Evolutionary conservation across 2,888 invertebrate genomes (phyloP).

Genomic region (Fragum sueziense): DNA sequence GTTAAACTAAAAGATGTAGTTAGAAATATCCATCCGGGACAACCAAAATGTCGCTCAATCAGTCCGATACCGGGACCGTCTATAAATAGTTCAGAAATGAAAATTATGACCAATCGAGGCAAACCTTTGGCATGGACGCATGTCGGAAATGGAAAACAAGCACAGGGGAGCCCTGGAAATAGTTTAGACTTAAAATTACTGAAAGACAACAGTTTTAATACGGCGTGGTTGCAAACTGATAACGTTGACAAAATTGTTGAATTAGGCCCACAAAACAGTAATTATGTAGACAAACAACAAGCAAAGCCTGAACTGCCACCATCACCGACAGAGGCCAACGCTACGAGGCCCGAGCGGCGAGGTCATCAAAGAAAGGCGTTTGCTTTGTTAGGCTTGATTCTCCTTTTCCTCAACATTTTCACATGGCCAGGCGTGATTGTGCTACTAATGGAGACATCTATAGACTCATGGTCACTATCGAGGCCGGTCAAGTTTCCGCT

Average conservation of each 20-base stretch:
- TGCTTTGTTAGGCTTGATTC: slow-evolving; percentile 11
- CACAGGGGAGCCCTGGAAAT: background rate
- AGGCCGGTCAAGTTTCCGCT: slow-evolving; percentile 1
- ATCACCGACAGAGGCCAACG: no score
- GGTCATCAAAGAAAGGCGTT: slow-evolving; percentile 16
- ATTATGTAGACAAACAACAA: background rate
- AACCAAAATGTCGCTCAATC: background rate
- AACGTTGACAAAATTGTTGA: background rate
- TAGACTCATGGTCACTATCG: slow-evolving; percentile 3
- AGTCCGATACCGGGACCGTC: background rate
- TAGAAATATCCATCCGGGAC: background rate
- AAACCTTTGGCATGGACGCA: no score
- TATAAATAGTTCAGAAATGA: background rate
- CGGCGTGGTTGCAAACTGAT: background rate
- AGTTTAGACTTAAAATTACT: background rate
- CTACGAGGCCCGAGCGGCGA: background rate
- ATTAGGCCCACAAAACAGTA: background rate
- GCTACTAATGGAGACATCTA: background rate
- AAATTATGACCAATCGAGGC: background rate
- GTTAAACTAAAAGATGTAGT: background rate
- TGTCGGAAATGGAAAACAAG: background rate
- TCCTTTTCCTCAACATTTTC: slow-evolving; percentile 11
- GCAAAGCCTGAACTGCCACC: background rate
- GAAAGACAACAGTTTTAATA: background rate
- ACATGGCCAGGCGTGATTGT: slow-evolving; percentile 13